phyloP scores from a whole-genome alignment of 1,140 invertebrate species.

The Lysiphlebus fabarum region DNA sequence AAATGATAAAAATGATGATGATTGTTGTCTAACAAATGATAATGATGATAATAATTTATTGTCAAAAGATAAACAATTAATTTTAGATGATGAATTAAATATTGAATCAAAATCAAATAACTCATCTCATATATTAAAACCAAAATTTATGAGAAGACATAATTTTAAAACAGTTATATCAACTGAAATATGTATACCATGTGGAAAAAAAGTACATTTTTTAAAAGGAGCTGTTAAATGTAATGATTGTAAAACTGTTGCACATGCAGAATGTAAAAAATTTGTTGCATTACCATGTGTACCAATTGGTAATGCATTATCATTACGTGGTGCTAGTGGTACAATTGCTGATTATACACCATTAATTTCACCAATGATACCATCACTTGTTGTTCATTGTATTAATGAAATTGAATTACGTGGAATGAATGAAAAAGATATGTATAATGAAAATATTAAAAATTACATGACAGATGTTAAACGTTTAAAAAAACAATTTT shows the following conservation, averaged over 20 bases:
- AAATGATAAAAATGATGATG: conserved; percentile 40
- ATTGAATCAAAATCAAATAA: conserved; percentile 52
- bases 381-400: conserved; percentile 88
- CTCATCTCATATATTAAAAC: conserved; percentile 46
- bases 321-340: conserved; percentile 54
- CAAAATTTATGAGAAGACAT: conserved; percentile 59
- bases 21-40: too few species aligned
- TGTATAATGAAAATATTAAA: conserved; percentile 76
- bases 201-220: conserved; percentile 78
- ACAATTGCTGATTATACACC: conserved; percentile 80
- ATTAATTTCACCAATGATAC: conserved; percentile 81
- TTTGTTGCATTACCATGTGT: conserved; percentile 78
- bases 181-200: conserved; percentile 78
- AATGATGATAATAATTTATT: too few species aligned
- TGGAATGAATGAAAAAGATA: conserved; percentile 78
- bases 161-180: conserved; percentile 84
- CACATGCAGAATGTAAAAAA: conserved; percentile 78
- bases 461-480: conserved; percentile 83
- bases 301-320: conserved; percentile 65
- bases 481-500: conserved; percentile 77
- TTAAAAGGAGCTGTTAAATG: conserved; percentile 74
- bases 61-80: too few species aligned
- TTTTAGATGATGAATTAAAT: conserved; percentile 47
- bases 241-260: conserved; percentile 70
- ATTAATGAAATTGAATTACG: conserved; percentile 88